Evolutionary conservation across 2,113 vertebrate species (phyloP).

Genomic region (Anser cygnoides): DNA sequence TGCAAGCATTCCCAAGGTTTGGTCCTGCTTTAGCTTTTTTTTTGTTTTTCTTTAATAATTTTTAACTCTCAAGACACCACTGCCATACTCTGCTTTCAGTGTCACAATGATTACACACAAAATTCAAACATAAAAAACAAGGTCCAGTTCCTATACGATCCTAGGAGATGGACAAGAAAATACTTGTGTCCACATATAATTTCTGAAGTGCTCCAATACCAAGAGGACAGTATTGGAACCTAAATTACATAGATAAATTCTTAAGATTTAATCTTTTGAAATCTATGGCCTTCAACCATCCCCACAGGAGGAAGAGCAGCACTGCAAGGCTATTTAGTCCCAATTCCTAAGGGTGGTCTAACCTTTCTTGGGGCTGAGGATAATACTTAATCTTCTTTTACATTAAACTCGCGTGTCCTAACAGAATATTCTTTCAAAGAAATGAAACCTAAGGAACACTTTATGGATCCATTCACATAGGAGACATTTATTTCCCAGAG

Average conservation of each 20-base stretch:
- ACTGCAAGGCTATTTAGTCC: background rate
- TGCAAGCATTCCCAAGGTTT: background rate
- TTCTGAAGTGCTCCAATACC: background rate
- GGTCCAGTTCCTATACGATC: background rate
- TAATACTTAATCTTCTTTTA: slow-evolving; percentile 36
- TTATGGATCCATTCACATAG: background rate
- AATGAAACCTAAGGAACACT: slow-evolving; percentile 38
- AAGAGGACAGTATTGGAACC: background rate
- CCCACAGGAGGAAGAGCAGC: background rate
- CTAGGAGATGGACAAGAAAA: background rate
- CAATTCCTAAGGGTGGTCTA: slow-evolving; percentile 30
- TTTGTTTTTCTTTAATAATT: background rate
- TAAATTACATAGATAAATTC: slow-evolving; percentile 60
- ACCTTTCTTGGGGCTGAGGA: background rate
- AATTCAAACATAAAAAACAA: background rate
- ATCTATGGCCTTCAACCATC: slow-evolving; percentile 16
- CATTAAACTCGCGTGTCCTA: background rate
- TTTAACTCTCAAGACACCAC: background rate
- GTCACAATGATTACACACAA: background rate
- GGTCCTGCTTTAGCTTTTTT: background rate
- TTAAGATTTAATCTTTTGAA: slow-evolving; percentile 42
- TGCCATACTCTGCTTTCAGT: background rate
- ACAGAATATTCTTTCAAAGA: slow-evolving; percentile 40
- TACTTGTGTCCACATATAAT: background rate
- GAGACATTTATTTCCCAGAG: slow-evolving; percentile 56